Conservation (phyloP, 2,888 invertebrate species). For the Cacoxenus indagator region DNA sequence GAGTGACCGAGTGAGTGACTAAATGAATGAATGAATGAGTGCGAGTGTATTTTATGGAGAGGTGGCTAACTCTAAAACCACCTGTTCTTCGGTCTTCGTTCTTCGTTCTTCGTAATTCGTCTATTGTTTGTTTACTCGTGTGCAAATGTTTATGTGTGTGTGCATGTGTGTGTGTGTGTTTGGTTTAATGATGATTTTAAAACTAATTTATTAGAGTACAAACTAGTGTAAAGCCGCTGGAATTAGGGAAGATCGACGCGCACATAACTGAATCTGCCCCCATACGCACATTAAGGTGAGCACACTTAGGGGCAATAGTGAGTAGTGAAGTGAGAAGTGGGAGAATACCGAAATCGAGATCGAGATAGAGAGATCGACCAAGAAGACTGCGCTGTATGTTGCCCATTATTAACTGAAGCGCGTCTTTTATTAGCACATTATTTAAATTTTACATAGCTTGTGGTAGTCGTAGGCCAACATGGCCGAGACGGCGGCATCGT, state of each 20-base stretch:
- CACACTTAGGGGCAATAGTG: background rate
- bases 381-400: conserved; percentile 11
- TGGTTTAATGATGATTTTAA: conserved; percentile 23
- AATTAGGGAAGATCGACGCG: background rate
- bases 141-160: background rate
- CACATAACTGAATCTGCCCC: background rate
- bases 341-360: background rate
- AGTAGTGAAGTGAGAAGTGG: background rate
- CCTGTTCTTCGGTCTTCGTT: conserved; percentile 20
- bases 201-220: conserved; percentile 29
- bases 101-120: too few relatives aligned
- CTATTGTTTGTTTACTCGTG: background rate
- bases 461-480: conserved; percentile 2
- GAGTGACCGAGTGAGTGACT: background rate
- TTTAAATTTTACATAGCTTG: conserved; percentile 49
- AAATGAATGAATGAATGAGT: background rate
- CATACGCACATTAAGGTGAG: background rate
- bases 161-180: background rate
- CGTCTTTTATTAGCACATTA: conserved; percentile 64
- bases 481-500: background rate
- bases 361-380: background rate
- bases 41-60: background rate
- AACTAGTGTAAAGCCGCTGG: background rate
- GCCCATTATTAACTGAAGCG: conserved; percentile 58
- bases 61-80: conserved; percentile 16